These are phyloP conservation scores for Trachelus troglodyta DNA, from an alignment of 2,888 invertebrate species.

Conservation along the genomic window DNA sequence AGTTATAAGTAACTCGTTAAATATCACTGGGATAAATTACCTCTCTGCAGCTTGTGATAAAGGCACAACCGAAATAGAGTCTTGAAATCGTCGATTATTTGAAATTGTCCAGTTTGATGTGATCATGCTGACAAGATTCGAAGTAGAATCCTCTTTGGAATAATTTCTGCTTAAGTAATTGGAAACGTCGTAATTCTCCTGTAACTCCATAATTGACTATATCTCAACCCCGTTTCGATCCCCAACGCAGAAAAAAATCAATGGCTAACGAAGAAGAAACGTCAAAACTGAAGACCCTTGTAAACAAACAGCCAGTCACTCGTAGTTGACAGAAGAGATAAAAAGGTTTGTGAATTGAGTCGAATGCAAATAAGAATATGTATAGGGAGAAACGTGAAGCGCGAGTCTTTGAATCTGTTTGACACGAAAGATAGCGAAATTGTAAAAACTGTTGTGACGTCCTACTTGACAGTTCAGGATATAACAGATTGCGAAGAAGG, in stretches of 20 bases:
- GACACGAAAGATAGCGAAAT: neutral
- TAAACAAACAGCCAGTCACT: neutral
- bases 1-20: neutral
- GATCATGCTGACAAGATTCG: constrained; percentile 8
- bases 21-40: constrained; percentile 28
- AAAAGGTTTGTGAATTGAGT: neutral
- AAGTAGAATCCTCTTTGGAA: neutral
- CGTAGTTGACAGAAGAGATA: neutral
- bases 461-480: neutral
- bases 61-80: constrained; percentile 43
- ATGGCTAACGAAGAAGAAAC: neutral
- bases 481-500: neutral
- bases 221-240: neutral
- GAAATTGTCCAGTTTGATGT: constrained; percentile 50
- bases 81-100: constrained; percentile 43
- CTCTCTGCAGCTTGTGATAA: constrained; percentile 35
- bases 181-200: neutral
- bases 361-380: neutral
- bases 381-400: neutral
- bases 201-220: neutral
- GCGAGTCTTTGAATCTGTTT: neutral
- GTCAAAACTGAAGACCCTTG: neutral
- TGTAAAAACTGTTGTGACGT: neutral
- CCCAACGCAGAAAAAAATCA: neutral
- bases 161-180: neutral